phyloP scores from a whole-genome alignment of 1,140 invertebrate species.

The Lycorma delicatula region DNA sequence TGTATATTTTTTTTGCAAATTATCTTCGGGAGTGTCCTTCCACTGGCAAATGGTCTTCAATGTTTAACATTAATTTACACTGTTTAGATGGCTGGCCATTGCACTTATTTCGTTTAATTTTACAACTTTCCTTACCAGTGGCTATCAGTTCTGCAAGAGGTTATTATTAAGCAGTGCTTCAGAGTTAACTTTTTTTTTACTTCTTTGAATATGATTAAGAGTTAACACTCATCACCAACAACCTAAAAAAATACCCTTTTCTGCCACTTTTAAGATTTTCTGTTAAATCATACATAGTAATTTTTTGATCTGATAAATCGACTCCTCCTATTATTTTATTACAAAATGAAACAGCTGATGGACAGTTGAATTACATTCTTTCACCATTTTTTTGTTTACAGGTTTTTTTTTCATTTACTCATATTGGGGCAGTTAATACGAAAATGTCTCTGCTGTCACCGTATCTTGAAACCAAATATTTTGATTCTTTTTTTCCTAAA shows the following conservation, averaged over 20 bases:
- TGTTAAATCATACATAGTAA: slow-evolving; percentile 21
- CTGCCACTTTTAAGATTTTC: slow-evolving; percentile 17
- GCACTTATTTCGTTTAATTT: no score
- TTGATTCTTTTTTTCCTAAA: slow-evolving; percentile 10
- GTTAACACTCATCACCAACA: no score
- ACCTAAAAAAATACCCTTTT: slow-evolving; percentile 24
- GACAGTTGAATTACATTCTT: neutral
- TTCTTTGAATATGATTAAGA: no score
- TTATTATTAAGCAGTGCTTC: no score
- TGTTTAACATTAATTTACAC: no score
- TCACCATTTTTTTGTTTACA: slow-evolving; percentile 16
- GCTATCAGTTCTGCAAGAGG: no score
- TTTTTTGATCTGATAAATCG: slow-evolving; percentile 23
- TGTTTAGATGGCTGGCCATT: no score
- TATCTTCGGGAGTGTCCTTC: no score
- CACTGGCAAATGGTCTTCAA: no score
- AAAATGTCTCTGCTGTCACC: slow-evolving; percentile 5
- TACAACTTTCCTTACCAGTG: no score
- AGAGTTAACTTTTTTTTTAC: no score
- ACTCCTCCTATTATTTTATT: slow-evolving; percentile 24
- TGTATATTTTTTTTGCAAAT: no score
- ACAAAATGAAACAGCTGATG: slow-evolving; percentile 9
- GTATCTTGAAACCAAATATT: slow-evolving; percentile 7
- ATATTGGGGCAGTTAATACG: slow-evolving; percentile 19
- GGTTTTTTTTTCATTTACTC: slow-evolving; percentile 22